Base-by-base conservation (phyloP, 2,113 vertebrate genomes). In the Amblyopsis rosae region DNA sequence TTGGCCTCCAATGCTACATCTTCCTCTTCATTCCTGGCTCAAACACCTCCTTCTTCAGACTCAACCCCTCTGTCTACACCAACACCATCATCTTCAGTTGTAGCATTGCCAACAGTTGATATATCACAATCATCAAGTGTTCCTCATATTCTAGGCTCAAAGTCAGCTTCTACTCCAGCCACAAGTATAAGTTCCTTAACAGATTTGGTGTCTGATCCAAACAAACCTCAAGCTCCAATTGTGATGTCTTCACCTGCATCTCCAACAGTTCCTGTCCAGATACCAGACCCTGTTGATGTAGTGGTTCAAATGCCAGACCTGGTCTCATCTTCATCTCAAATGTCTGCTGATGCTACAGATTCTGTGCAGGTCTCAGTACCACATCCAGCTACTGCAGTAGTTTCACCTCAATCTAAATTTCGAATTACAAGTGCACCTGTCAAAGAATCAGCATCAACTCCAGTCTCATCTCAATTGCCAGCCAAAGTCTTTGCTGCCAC, bases 231-330 rank as follows among this genome's bases (percentile, higher is more conserved):
- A 77, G 55, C 62, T 71, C 47, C 80, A 72, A 45, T 56, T 32
- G 62, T 65, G 12, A 10, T 60, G 70, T 55, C 70, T 73, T 66
- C 49, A 68, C 26, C 49, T 55, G 49, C 59, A 66, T 10, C 41
- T 4, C 48, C 57, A 78, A 77, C 62, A 50, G 70, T 45, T 54
- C 19, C 5, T 54, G 12, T 8, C 6, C 53, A 76, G 6, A 73
- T 63, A 33, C 65, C 68, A 35, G 26, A 63, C 48, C 16, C 50
- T 73, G 59, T 59, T 51, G 50, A 82, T 57, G 64, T 81, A 65
- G 54, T 83, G 32, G 81, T 87, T 66, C 81, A 86, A 86, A 90
- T 89, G 86, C 80, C 89, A 75, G 87, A 91, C 60, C 70, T 84
- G 47, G 82, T 89, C 77, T 87, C 82, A 59, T 82, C 89, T 49